Conservation (phyloP, 1,140 invertebrate genomes). For the Temnothorax curvispinosus region DNA sequence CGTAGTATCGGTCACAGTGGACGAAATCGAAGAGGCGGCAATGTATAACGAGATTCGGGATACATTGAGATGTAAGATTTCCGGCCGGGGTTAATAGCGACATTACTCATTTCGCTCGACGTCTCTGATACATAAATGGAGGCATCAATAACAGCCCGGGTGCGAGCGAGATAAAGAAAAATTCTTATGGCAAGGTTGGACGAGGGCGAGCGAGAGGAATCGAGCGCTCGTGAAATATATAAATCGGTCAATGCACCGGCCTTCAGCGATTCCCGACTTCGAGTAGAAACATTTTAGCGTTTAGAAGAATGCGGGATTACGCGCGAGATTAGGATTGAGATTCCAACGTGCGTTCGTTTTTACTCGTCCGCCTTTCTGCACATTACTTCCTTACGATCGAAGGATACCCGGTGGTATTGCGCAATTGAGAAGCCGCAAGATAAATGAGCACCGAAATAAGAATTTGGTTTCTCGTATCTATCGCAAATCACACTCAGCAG, state of each 20-base stretch:
- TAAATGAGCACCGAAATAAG: constrained; percentile 64
- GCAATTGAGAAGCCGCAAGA: constrained; percentile 68
- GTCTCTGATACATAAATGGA: constrained; percentile 83
- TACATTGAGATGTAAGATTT: constrained; percentile 78
- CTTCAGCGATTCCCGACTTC: constrained; percentile 14
- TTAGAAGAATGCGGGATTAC: constrained; percentile 75
- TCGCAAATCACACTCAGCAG: constrained; percentile 51
- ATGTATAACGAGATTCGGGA: constrained; percentile 61
- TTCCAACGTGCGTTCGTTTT: constrained; percentile 15
- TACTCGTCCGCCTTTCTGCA: background rate
- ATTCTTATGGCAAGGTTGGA: constrained; percentile 58
- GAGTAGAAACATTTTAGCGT: constrained; percentile 74
- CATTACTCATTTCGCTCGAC: constrained; percentile 82
- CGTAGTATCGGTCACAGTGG: background rate
- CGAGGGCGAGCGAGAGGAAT: constrained; percentile 41
- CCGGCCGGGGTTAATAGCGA: constrained; percentile 80
- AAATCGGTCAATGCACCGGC: constrained; percentile 68
- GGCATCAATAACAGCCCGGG: constrained; percentile 79
- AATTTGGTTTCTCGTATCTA: constrained; percentile 67
- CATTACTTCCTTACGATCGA: background rate
- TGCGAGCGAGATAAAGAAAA: constrained; percentile 56
- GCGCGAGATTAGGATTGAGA: constrained; percentile 77
- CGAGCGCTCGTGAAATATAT: constrained; percentile 40
- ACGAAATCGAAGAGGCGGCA: constrained; percentile 3
- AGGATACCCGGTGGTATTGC: background rate